Base-by-base conservation (phyloP, 2,113 vertebrate genomes). In the Burhinus bistriatus region DNA sequence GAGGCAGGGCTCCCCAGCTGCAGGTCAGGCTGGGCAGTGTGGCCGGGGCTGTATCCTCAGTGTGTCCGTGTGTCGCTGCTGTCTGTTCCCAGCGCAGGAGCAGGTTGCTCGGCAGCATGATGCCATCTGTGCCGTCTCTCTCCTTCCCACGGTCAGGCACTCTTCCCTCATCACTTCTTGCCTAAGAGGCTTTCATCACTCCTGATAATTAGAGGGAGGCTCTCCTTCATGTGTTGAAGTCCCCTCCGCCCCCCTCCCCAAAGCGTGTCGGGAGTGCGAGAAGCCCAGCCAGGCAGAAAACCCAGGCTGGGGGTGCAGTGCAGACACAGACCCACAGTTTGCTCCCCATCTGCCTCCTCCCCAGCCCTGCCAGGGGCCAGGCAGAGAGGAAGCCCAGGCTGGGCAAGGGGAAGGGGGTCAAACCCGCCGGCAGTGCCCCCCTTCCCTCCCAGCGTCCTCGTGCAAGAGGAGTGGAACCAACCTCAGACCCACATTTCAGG, bases 111-210 rank as follows among this genome's bases (percentile, higher is more conserved):
- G 5, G 97, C 96, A 97, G 96, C 97, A 66, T 6, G 92, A 82
- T 96, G 95, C 97, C 97, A 97, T 97, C 97, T 97, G 97, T 93
- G 96, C 92, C 4, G 95, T 96, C 95, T 97, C 94, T 96, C 97
- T 96, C 94, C 94, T 97, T 97, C 95, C 95, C 96, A 96, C 94
- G 89, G 96, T 94, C 96, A 97, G 96, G 95, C 94, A 96, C 79
- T 97, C 90, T 89, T 96, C 95, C 88, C 89, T 96, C 95, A 83
- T 92, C 93, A 95, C 95, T 97, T 94, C 83, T 94, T 94, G 95
- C 82, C 91, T 97, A 96, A 95, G 95, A 92, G 84, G 93, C 89
- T 97, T 97, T 97, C 96, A 97, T 95, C 87, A 94, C 95, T 97
- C 85, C 96, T 80, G 83, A 93, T 95, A 93, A 96, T 91, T 93